Evolutionary conservation across 2,113 vertebrate species (phyloP).

Genomic region (Clarias magur): DNA sequence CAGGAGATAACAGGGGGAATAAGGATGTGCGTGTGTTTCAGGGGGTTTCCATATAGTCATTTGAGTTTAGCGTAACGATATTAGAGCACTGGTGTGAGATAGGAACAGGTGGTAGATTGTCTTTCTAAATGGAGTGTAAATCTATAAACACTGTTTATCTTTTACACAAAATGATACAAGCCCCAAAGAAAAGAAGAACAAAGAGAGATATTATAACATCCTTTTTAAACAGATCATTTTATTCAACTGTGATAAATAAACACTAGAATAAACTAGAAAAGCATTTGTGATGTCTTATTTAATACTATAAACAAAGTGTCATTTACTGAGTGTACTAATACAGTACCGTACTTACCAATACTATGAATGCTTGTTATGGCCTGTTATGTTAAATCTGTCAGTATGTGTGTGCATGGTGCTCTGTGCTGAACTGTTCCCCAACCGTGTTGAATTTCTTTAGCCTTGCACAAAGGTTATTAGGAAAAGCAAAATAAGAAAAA

Average conservation of each 20-base stretch:
- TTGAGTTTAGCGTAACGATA: too few relatives aligned
- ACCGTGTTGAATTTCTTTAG: neutral
- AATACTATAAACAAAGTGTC: neutral
- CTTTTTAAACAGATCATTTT: neutral
- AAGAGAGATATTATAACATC: neutral
- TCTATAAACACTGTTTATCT: neutral
- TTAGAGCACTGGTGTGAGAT: neutral
- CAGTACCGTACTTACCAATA: neutral
- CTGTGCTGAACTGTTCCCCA: neutral
- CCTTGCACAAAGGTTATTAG: neutral
- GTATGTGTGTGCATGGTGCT: neutral
- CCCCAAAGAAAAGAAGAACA: neutral
- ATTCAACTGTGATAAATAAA: neutral
- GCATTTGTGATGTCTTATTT: neutral
- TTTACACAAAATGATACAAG: neutral
- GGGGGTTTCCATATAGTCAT: neutral
- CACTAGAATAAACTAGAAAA: neutral
- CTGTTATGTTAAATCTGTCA: neutral
- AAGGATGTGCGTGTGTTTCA: neutral
- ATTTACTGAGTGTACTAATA: neutral
- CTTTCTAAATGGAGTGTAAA: neutral
- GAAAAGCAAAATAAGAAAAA: neutral
- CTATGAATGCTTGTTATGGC: neutral
- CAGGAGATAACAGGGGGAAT: neutral
- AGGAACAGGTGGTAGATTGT: neutral